Percentiles rank a stretch among this genome's conserved stretches.
phyloP scores from a whole-genome alignment of 2,113 vertebrate species.

The Elachura formosa region DNA sequence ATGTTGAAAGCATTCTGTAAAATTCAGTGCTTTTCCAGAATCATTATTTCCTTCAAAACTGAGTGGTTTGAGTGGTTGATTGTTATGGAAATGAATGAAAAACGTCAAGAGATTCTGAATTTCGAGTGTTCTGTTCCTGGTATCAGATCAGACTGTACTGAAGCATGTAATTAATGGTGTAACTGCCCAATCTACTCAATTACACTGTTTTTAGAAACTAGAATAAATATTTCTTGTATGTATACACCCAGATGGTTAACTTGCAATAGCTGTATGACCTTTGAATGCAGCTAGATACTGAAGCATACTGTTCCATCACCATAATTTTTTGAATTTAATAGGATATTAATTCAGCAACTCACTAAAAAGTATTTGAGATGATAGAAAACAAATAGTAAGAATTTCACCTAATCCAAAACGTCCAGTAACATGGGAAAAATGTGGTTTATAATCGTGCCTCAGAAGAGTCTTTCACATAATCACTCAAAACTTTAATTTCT shows the following conservation, averaged over 20 bases:
- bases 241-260: not conserved
- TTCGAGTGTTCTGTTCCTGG: not conserved
- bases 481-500: slow-evolving; percentile 63
- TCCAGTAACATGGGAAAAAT: not conserved
- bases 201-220: slow-evolving; percentile 7
- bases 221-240: slow-evolving; percentile 18
- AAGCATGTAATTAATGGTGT: slow-evolving; percentile 22
- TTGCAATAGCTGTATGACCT: not conserved
- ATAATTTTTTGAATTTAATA: slow-evolving; percentile 2
- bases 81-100: slow-evolving; percentile 42
- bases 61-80: slow-evolving; percentile 11
- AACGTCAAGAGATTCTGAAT: slow-evolving; percentile 25
- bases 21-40: not conserved
- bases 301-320: not conserved
- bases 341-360: slow-evolving; percentile 5
- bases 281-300: not conserved
- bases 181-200: slow-evolving; percentile 20
- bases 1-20: not conserved
- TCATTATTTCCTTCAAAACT: not conserved
- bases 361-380: slow-evolving; percentile 14
- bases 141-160: slow-evolving; percentile 14
- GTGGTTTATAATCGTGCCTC: slow-evolving; percentile 18
- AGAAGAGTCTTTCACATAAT: slow-evolving; percentile 43
- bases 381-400: slow-evolving; percentile 4
- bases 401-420: slow-evolving; percentile 7